Conservation (phyloP, 2,888 invertebrate genomes). For the Oligia fasciuncula region DNA sequence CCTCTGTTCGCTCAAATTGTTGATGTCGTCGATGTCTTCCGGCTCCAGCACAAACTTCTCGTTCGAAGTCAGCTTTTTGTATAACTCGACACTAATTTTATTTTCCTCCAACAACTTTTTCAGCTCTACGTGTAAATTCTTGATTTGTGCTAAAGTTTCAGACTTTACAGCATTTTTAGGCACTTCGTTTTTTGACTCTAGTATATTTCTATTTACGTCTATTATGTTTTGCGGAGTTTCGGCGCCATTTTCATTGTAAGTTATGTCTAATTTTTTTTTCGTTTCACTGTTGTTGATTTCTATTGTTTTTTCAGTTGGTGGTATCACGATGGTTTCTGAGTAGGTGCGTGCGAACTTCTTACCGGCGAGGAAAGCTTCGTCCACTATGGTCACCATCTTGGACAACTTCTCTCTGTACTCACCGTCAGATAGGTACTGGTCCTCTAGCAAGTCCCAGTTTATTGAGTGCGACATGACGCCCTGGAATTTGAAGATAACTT, state of each 20-base stretch:
- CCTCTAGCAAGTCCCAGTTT: conserved; percentile 97
- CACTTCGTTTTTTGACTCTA: conserved; percentile 71
- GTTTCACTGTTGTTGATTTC: conserved; percentile 52
- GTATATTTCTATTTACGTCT: conserved; percentile 71
- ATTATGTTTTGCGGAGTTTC: conserved; percentile 65
- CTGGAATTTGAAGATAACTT: conserved; percentile 84
- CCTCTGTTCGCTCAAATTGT: conserved; percentile 80
- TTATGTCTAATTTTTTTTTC: conserved; percentile 75
- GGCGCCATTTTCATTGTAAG: conserved; percentile 74
- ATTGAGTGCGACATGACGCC: conserved; percentile 98
- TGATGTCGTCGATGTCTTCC: conserved; percentile 87
- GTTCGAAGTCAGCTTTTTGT: conserved; percentile 84
- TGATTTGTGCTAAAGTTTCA: conserved; percentile 67
- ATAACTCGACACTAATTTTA: conserved; percentile 83
- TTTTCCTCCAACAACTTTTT: conserved; percentile 79
- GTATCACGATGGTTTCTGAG: conserved; percentile 73
- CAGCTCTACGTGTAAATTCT: conserved; percentile 76
- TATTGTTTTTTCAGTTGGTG: conserved; percentile 24
- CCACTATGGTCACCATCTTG: conserved; percentile 96
- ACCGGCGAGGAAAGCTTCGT: conserved; percentile 93
- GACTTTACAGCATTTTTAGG: conserved; percentile 66
- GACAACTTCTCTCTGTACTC: conserved; percentile 95
- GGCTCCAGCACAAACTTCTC: conserved; percentile 84
- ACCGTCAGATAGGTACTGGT: conserved; percentile 95
- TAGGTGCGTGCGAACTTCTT: conserved; percentile 93